Conservation (phyloP, 2,113 vertebrate genomes). For the Semnopithecus entellus region DNA sequence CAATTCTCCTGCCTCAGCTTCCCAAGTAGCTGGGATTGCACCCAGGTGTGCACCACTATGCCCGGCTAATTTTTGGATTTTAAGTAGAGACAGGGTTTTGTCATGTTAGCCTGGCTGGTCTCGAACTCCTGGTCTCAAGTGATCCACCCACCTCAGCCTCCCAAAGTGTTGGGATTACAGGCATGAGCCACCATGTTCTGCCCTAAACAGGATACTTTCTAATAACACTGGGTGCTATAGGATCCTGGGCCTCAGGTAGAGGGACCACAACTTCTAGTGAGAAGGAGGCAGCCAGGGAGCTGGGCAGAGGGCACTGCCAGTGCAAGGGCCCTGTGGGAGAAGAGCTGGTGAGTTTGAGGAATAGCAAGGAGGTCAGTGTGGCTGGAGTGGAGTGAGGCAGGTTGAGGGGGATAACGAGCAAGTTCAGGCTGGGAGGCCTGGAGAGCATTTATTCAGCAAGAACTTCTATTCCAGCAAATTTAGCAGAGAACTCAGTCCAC, state of each 20-base stretch:
- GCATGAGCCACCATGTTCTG: no score
- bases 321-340: neutral
- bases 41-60: no score
- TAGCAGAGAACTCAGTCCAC: neutral
- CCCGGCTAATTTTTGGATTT: no score
- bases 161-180: no score
- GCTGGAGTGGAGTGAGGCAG: neutral
- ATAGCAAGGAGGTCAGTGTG: neutral
- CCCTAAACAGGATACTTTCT: neutral
- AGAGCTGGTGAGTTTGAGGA: neutral
- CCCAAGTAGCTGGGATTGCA: no score
- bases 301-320: fast-evolving
- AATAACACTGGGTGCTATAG: neutral
- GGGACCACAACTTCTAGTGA: no score
- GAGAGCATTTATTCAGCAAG: neutral
- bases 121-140: no score
- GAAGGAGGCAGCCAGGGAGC: neutral
- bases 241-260: neutral
- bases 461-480: neutral
- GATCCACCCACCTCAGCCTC: no score
- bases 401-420: fast-evolving
- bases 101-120: no score
- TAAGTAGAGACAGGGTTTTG: no score
- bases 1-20: no score
- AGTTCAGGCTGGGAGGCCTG: neutral